These are phyloP conservation scores for Muraenolepis orangiensis DNA, from an alignment of 2,797 vertebrate genomes.

Conservation along the genomic window DNA sequence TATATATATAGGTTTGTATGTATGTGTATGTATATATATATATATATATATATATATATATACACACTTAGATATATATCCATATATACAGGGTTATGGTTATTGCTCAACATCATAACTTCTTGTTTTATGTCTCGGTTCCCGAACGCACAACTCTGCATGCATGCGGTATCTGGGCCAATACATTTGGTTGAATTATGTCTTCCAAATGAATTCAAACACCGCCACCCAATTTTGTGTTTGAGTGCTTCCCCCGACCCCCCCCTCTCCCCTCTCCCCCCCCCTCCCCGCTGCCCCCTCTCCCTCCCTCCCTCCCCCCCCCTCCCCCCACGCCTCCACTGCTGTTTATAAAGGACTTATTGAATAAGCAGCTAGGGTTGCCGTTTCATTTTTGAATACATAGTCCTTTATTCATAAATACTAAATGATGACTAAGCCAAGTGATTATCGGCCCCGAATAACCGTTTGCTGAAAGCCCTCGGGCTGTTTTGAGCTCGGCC, in stretches of 20 bases:
- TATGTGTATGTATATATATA: no score
- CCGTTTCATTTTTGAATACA: not conserved
- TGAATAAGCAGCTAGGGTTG: not conserved
- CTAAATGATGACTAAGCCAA: not conserved
- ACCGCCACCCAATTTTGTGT: not conserved
- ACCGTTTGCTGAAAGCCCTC: not conserved
- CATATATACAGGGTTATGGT: no score
- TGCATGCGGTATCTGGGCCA: slow-evolving; percentile 39
- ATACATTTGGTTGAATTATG: not conserved
- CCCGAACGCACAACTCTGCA: slow-evolving; percentile 53
- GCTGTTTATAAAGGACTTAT: not conserved
- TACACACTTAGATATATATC: no score
- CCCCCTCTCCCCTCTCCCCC: no score
- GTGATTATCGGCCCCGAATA: not conserved
- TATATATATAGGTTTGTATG: no score
- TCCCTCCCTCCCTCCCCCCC: no score
- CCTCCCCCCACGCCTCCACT: no score
- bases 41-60: no score
- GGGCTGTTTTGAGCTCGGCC: not conserved
- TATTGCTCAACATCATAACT: slow-evolving; percentile 11
- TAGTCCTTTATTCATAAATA: not conserved
- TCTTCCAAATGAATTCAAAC: not conserved
- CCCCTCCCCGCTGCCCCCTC: no score
- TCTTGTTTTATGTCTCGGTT: slow-evolving; percentile 44
- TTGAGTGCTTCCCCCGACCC: not conserved